Base-by-base conservation (phyloP, 2,888 invertebrate genomes). In the Epirrhoe alternata region DNA sequence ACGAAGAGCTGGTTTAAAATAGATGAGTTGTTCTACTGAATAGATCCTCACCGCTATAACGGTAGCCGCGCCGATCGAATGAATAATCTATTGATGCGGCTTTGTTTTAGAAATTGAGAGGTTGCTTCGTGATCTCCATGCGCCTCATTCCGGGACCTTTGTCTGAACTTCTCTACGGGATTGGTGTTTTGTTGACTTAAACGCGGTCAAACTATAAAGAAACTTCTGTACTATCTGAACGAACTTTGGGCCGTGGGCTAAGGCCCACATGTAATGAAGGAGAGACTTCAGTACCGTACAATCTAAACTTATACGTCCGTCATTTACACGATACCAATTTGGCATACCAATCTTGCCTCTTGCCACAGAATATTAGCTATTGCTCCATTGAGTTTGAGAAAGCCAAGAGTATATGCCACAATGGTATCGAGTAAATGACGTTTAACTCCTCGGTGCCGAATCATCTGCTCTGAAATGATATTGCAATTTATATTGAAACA, bases 41-140 rank as follows among this genome's bases (percentile, higher is more conserved):
- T 74, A 75, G 79, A 78, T 64, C 45, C 58, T 60, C 55, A 50
- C 30, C 17, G 52, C 42, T 80, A 80, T 91, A 92, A 91, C 92
- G 91, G 92, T 91, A 91, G 92, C 88, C 69, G 75, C 69, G 75
- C 52, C 79, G 76, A 79, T 78, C 82, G 81, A 71, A 74, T 74
- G 89, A 87, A 87, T 89, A 89, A 89, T 90, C 87, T 83, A 86
- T 85, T 84, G 84, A 84, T 81, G 80, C 81, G 80, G 86, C 88
- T 92, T 91, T 89, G 92, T 90, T 89, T 90, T 87, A 84, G 87
- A 87, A 90, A 92, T 92, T 89, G 92, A 90, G 89, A 87, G 88
- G 88, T 88, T 84, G 80, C 64, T 71, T 91, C 90, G 91, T 91
- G 90, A 89, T 82, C 86, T 78, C 73, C 74, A 76, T 84, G 85